Evolutionary conservation across 2,888 invertebrate genomes (phyloP).

Genomic region (Parapristionchus giblindavisi): DNA sequence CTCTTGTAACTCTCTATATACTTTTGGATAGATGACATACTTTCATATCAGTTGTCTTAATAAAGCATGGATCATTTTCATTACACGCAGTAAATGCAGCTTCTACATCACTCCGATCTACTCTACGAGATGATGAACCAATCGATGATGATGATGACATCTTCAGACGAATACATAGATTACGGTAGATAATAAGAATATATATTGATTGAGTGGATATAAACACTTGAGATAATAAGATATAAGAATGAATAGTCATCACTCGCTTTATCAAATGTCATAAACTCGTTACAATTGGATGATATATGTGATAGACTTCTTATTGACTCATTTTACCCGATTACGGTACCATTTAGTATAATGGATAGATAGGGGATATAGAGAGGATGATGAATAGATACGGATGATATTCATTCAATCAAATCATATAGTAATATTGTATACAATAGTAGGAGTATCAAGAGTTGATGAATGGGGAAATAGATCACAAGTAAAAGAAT

Average conservation of each 20-base stretch:
- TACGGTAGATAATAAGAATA: not conserved
- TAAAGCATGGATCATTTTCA: slow-evolving; percentile 45
- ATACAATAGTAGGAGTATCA: slow-evolving; percentile 49
- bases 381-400: no score
- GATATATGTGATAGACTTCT: not conserved
- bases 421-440: not conserved
- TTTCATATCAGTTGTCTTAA: slow-evolving; percentile 53
- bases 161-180: not conserved
- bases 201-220: not conserved
- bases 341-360: no score
- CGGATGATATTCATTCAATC: not conserved
- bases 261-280: slow-evolving; percentile 1
- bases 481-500: not conserved
- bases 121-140: slow-evolving; percentile 3
- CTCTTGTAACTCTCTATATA: no score
- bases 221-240: not conserved
- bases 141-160: slow-evolving; percentile 9
- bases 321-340: slow-evolving; percentile 1
- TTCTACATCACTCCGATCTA: slow-evolving; percentile 42
- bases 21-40: no score
- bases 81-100: slow-evolving; percentile 49
- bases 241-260: not conserved
- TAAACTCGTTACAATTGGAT: slow-evolving; percentile 17
- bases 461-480: slow-evolving; percentile 50
- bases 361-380: no score